Conservation (phyloP, 2,888 invertebrate species). For the Epinotia nisella region DNA sequence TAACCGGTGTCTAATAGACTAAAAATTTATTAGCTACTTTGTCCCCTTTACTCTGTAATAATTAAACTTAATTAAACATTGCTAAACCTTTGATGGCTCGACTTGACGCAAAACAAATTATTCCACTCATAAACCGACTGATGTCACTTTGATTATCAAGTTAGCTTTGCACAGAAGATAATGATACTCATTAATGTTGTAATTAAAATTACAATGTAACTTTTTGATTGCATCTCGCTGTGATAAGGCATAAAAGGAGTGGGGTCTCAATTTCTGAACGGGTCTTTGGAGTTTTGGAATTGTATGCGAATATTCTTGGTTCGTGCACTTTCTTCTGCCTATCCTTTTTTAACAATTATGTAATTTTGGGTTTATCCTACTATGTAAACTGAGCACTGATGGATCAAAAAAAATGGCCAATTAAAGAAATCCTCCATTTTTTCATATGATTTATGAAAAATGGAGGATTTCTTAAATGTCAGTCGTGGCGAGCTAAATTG, state of each 20-base stretch:
- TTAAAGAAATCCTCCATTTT: no score
- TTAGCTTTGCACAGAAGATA: slow-evolving; percentile 19
- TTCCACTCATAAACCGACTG: slow-evolving; percentile 7
- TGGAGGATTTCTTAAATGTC: no score
- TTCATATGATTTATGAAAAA: no score
- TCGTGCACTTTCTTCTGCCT: no score
- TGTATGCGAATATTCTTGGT: no score
- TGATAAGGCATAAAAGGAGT: slow-evolving; percentile 1
- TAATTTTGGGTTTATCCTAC: no score
- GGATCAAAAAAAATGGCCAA: no score
- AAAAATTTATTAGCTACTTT: slow-evolving; percentile 12
- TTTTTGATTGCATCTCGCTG: background rate
- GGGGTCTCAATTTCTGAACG: background rate
- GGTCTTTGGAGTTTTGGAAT: no score
- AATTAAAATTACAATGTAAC: slow-evolving; percentile 11
- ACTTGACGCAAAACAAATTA: slow-evolving; percentile 7
- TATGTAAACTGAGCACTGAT: no score
- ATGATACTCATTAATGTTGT: slow-evolving; percentile 6
- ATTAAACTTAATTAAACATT: slow-evolving; percentile 20
- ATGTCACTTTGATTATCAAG: slow-evolving; percentile 19
- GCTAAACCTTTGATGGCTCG: slow-evolving; percentile 13
- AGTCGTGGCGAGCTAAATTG: no score
- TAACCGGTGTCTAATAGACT: background rate
- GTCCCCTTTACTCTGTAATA: background rate
- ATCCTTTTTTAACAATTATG: no score